phyloP scores from a whole-genome alignment of 2,113 vertebrate genomes.

The Pollimyrus isidori region DNA sequence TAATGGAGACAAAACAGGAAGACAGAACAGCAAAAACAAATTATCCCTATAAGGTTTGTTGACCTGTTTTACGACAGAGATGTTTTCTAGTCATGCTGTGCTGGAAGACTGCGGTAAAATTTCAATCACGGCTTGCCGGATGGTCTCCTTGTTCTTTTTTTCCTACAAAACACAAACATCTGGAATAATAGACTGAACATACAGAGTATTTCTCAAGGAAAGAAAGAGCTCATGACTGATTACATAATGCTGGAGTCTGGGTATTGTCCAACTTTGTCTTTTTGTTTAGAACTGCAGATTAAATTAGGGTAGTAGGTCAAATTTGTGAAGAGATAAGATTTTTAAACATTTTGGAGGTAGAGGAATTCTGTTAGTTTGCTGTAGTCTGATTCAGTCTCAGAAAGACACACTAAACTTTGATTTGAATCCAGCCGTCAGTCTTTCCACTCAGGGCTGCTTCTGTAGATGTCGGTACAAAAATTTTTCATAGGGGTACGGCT shows the following conservation, averaged over 20 bases:
- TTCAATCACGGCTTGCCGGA: neutral
- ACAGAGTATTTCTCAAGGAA: neutral
- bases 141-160: neutral
- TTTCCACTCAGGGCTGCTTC: neutral
- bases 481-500: too few relatives aligned
- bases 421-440: neutral
- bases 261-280: neutral
- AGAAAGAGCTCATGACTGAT: neutral
- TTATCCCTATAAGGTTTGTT: neutral
- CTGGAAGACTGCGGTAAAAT: neutral
- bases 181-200: neutral
- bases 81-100: neutral
- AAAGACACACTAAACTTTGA: neutral
- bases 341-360: neutral
- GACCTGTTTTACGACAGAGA: neutral
- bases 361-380: neutral
- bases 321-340: neutral
- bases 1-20: neutral
- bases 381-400: neutral
- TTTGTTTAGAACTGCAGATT: neutral
- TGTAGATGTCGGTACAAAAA: too few relatives aligned
- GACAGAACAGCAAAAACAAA: neutral
- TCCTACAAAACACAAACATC: neutral
- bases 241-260: neutral
- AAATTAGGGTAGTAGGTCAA: conserved; percentile 13